These are phyloP conservation scores for Fulmarus glacialis DNA, from an alignment of 2,113 vertebrate species.

Conservation along the genomic window DNA sequence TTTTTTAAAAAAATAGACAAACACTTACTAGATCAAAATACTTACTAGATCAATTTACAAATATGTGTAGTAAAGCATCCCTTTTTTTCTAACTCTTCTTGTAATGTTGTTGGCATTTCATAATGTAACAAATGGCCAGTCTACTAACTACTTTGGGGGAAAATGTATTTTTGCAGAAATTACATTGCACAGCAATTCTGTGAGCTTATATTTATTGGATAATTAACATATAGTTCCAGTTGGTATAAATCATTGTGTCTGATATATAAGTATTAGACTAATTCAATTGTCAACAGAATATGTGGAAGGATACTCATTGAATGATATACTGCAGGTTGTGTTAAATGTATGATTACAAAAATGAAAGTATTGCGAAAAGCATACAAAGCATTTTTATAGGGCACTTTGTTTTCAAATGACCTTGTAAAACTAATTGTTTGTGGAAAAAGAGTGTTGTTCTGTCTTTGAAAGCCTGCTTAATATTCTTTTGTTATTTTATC, in stretches of 20 bases:
- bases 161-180: background rate
- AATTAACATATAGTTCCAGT: background rate
- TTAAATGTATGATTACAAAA: background rate
- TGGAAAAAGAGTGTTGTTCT: background rate
- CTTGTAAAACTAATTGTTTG: slow-evolving; percentile 3
- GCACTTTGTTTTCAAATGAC: background rate
- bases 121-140: background rate
- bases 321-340: background rate
- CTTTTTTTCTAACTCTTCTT: background rate
- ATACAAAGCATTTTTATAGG: background rate
- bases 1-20: background rate
- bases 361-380: background rate
- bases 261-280: background rate
- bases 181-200: background rate
- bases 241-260: background rate
- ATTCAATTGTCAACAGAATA: background rate
- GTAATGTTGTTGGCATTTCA: background rate
- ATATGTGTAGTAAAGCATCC: background rate
- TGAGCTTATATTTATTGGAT: background rate
- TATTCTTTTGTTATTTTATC: background rate
- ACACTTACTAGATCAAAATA: background rate
- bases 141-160: background rate
- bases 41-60: background rate
- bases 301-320: background rate
- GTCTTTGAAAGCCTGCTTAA: background rate